These are phyloP conservation scores for Conus betulinus DNA, from an alignment of 1,140 invertebrate genomes.

Conservation along the genomic window DNA sequence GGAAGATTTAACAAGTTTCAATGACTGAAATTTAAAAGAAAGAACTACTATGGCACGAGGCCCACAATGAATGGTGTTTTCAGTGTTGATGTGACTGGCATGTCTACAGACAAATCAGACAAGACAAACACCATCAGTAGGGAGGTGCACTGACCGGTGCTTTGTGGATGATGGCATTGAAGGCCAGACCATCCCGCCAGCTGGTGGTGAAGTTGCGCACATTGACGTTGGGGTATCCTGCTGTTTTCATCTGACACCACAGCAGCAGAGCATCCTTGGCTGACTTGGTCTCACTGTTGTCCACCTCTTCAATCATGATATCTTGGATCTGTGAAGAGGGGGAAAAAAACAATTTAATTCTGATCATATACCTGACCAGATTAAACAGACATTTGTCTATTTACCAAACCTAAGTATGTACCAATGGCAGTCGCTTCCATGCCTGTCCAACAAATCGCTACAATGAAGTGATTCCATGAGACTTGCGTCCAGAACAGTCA, in stretches of 20 bases:
- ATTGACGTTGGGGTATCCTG: conserved; percentile 99
- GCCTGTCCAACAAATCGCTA: too few relatives aligned
- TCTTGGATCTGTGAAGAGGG: conserved; percentile 92
- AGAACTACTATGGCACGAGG: too few relatives aligned
- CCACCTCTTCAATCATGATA: conserved; percentile 99
- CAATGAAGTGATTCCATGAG: too few relatives aligned
- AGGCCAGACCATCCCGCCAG: conserved; percentile 99
- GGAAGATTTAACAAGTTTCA: too few relatives aligned
- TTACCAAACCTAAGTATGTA: background rate
- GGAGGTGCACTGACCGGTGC: conserved; percentile 79
- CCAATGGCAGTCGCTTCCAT: too few relatives aligned
- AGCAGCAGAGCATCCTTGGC: conserved; percentile 87
- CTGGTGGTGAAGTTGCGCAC: conserved; percentile 99
- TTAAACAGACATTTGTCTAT: background rate
- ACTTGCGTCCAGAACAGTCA: too few relatives aligned
- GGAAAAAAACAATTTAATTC: conserved; percentile 16
- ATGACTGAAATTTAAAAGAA: too few relatives aligned
- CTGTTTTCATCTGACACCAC: conserved; percentile 99
- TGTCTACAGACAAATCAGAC: too few relatives aligned
- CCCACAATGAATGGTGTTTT: too few relatives aligned
- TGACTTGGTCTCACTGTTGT: conserved; percentile 85
- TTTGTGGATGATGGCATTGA: conserved; percentile 99
- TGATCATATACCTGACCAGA: background rate
- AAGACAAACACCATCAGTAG: too few relatives aligned
- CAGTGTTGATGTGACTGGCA: too few relatives aligned